Conservation (phyloP, 2,113 vertebrate species). For the Naja naja region DNA sequence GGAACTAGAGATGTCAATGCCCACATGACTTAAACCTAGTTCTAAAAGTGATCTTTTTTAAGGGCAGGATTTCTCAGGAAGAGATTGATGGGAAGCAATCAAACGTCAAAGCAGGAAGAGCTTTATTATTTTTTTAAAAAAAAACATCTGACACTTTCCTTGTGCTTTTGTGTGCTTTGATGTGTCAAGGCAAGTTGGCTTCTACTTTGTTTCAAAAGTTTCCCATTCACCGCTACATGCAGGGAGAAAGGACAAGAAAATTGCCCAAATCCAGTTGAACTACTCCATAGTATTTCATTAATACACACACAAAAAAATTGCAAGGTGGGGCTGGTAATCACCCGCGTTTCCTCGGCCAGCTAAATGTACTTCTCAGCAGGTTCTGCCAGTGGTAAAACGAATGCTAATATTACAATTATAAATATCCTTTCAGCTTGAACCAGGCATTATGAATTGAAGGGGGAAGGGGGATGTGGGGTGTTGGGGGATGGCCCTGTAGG, state of each 20-base stretch:
- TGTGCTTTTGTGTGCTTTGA: neutral
- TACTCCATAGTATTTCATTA: conserved; percentile 55
- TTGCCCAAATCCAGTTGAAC: conserved; percentile 42
- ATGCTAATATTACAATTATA: conserved; percentile 48
- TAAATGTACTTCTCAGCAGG: conserved; percentile 47
- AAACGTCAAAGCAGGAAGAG: neutral
- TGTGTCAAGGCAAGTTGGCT: conserved; percentile 21
- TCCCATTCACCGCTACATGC: neutral
- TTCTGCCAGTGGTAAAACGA: conserved; percentile 53
- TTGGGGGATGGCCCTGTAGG: neutral
- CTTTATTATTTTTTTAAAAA: neutral
- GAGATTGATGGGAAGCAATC: neutral
- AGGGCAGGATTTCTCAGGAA: neutral
- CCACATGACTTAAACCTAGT: conserved; percentile 31
- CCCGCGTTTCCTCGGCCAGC: conserved; percentile 48
- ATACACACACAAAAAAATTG: neutral
- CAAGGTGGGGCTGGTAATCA: conserved; percentile 32
- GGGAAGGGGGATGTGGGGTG: neutral
- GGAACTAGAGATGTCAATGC: conserved; percentile 39
- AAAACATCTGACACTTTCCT: neutral
- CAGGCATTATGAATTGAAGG: conserved; percentile 18
- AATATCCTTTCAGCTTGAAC: conserved; percentile 61
- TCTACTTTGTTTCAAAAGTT: conserved; percentile 28
- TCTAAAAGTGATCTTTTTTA: conserved; percentile 35
- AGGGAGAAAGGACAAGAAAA: neutral